Conservation (phyloP, 2,888 invertebrate species). For the Piscicola geometra region DNA sequence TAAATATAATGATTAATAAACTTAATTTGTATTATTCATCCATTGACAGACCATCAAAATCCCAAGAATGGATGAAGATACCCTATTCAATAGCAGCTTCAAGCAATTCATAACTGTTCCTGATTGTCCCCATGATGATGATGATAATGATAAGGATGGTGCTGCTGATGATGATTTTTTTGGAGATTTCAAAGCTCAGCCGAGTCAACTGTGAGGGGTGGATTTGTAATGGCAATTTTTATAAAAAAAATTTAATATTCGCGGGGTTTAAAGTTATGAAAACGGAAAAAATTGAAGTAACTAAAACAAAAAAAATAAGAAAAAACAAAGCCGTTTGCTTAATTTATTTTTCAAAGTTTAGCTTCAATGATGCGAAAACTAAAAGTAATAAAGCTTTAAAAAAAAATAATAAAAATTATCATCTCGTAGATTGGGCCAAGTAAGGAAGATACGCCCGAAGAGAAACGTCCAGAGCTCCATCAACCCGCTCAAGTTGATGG, state of each 20-base stretch:
- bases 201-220: too few relatives aligned
- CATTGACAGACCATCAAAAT: conserved; percentile 22
- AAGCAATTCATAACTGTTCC: background rate
- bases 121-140: background rate
- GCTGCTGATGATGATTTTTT: conserved; percentile 1
- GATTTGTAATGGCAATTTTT: too few relatives aligned
- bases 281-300: background rate
- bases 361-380: background rate
- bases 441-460: too few relatives aligned
- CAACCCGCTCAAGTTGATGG: too few relatives aligned
- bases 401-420: background rate
- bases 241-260: too few relatives aligned
- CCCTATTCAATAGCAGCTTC: conserved; percentile 15
- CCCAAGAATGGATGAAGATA: conserved; percentile 20
- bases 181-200: background rate
- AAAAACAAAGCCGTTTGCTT: background rate
- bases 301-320: background rate
- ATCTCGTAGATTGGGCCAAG: too few relatives aligned
- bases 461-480: too few relatives aligned
- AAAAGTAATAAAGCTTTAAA: too few relatives aligned
- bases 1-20: too few relatives aligned
- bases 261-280: background rate
- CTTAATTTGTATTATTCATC: too few relatives aligned
- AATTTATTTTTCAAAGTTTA: background rate
- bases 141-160: background rate